phyloP scores from a whole-genome alignment of 2,888 invertebrate genomes.

The Myopa testacea region DNA sequence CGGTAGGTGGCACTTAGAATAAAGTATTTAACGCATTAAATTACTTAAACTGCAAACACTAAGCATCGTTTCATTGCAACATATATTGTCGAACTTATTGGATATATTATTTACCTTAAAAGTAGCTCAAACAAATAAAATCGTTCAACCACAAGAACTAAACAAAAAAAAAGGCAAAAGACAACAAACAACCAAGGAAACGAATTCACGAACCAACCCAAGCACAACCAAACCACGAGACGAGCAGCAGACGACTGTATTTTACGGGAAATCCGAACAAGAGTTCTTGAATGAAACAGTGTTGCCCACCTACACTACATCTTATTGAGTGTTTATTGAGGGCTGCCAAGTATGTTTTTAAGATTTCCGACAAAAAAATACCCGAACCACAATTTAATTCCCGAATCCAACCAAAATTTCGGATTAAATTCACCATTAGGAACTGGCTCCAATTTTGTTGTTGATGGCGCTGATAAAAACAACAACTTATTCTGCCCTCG shows the following conservation, averaged over 20 bases:
- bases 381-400: too few relatives aligned
- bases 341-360: too few relatives aligned
- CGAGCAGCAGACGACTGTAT: conserved; percentile 46
- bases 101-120: neutral
- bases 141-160: conserved; percentile 18
- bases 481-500: too few relatives aligned
- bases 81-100: neutral
- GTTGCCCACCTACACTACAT: neutral
- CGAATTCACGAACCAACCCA: conserved; percentile 30
- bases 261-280: conserved; percentile 21
- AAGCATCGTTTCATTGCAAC: neutral
- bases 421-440: too few relatives aligned
- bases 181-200: conserved; percentile 29
- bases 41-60: neutral
- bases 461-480: too few relatives aligned
- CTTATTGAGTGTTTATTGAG: neutral
- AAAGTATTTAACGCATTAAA: conserved; percentile 4
- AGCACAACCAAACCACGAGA: conserved; percentile 37
- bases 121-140: conserved; percentile 15
- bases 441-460: too few relatives aligned
- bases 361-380: too few relatives aligned
- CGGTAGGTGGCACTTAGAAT: conserved; percentile 25
- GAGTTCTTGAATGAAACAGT: conserved; percentile 34
- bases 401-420: too few relatives aligned
- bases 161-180: conserved; percentile 37